These are phyloP conservation scores for Cephalopterus ornatus DNA, from an alignment of 2,113 vertebrate species.

Conservation along the genomic window DNA sequence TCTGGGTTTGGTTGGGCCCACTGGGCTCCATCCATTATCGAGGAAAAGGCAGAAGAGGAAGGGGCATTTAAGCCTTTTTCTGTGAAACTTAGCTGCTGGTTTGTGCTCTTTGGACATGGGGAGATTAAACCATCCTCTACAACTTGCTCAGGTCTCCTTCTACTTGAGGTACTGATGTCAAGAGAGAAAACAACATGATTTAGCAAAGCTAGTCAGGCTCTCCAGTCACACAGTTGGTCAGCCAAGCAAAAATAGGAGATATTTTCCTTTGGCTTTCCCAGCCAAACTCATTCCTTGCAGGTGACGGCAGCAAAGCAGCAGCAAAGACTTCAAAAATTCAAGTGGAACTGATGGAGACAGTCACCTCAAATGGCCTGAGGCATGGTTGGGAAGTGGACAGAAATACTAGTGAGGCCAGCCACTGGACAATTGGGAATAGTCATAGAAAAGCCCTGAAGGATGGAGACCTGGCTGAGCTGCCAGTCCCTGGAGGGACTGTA, in stretches of 20 bases:
- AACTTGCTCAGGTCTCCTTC: not conserved
- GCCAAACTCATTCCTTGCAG: not conserved
- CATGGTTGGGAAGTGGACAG: not conserved
- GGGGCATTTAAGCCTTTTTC: not conserved
- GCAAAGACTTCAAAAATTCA: not conserved
- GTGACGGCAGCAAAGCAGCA: not conserved
- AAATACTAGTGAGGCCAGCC: not conserved
- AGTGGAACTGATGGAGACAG: not conserved
- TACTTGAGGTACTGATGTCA: not conserved
- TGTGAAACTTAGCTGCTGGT: not conserved
- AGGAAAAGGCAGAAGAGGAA: not conserved
- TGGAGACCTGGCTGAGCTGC: not conserved
- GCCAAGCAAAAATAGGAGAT: not conserved
- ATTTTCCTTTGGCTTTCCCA: not conserved
- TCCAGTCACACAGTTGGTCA: not conserved
- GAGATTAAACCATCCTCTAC: not conserved
- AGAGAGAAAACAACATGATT: not conserved
- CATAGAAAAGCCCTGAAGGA: not conserved
- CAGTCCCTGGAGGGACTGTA: not conserved
- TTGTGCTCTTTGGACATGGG: not conserved
- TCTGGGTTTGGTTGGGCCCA: not conserved
- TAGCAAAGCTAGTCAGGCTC: not conserved
- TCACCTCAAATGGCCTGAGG: not conserved
- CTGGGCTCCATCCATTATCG: not conserved
- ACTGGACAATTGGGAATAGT: not conserved